Percentiles rank a stretch among this genome's conserved stretches.
Conservation (phyloP, 2,797 vertebrate genomes). For the Phylloscopus collybita region DNA sequence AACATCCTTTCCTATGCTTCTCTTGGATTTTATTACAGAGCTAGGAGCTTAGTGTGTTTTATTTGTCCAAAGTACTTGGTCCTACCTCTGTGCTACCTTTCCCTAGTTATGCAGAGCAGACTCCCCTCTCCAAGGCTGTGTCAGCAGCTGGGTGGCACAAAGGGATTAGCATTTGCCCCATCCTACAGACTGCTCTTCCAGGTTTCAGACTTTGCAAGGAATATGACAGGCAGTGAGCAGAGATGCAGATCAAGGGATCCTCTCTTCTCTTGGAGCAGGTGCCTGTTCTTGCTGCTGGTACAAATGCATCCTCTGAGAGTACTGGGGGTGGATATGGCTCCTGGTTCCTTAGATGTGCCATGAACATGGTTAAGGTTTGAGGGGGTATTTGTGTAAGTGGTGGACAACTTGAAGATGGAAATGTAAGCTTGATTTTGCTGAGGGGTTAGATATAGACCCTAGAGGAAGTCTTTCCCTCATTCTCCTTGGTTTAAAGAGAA, state of each 20-base stretch:
- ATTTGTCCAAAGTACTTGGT: background rate
- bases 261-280: background rate
- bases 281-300: background rate
- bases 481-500: background rate
- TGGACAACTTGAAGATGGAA: background rate
- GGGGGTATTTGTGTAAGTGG: background rate
- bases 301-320: background rate
- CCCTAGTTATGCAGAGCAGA: background rate
- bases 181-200: background rate
- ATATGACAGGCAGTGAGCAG: background rate
- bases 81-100: background rate
- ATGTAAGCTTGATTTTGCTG: background rate
- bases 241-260: background rate
- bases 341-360: background rate
- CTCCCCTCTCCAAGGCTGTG: background rate
- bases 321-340: background rate
- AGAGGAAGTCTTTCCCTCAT: background rate
- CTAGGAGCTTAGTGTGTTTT: background rate
- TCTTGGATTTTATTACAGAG: background rate
- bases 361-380: background rate
- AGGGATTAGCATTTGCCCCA: background rate
- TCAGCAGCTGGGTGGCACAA: rapidly evolving
- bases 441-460: background rate
- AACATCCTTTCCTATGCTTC: background rate
- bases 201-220: background rate